These are phyloP conservation scores for Elgaria multicarinata DNA, from an alignment of 2,113 vertebrate genomes.

Conservation along the genomic window DNA sequence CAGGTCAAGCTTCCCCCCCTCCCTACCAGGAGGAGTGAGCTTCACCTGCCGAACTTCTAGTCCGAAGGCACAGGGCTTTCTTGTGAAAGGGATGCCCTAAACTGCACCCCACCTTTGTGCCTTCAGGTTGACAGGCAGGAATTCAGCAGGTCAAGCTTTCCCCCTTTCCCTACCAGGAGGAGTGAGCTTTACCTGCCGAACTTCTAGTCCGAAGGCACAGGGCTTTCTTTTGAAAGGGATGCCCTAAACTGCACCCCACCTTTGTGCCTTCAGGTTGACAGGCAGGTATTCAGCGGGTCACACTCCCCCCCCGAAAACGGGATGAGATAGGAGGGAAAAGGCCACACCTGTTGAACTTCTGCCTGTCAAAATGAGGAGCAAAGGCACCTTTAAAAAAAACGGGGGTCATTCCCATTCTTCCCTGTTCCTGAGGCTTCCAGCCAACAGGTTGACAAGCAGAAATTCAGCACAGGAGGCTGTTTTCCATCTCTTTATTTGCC, in stretches of 20 bases:
- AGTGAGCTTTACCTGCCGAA: background rate
- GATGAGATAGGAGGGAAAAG: too few species aligned
- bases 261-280: background rate
- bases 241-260: background rate
- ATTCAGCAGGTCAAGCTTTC: too few species aligned
- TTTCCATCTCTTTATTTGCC: background rate
- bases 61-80: too few species aligned
- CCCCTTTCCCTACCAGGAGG: too few species aligned
- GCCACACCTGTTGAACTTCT: background rate
- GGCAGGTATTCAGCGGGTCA: background rate
- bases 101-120: too few species aligned
- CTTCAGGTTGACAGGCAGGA: too few species aligned
- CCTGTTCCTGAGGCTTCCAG: too few species aligned
- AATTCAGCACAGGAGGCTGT: background rate
- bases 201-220: background rate
- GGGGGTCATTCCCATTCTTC: background rate
- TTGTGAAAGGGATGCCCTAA: too few species aligned
- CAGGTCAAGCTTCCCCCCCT: background rate
- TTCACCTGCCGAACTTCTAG: too few species aligned
- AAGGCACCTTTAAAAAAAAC: background rate
- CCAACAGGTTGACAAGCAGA: background rate
- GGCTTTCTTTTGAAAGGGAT: too few species aligned
- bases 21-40: too few species aligned
- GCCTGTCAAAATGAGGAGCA: background rate
- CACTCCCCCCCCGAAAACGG: rapidly evolving